Evolutionary conservation across 2,113 vertebrate species (phyloP), one percentile per base, ranked within the genome.

Genomic region (Thalassoma bifasciatum): DNA sequence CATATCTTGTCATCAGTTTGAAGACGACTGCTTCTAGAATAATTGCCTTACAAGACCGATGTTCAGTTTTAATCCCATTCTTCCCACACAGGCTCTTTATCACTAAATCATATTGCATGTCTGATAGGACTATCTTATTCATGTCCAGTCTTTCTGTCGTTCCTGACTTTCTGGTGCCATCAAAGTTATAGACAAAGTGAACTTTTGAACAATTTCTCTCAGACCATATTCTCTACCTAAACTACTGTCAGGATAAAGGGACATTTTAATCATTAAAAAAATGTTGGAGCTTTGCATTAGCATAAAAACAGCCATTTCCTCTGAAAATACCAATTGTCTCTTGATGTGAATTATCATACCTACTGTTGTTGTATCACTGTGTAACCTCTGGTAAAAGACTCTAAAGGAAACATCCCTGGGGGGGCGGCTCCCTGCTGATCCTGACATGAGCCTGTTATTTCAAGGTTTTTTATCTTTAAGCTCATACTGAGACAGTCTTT

Each of bases 1-100:
- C 62, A 66, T 72, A 81, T 78, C 74, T 72, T 71, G 79, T 83
- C 66, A 66, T 26, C 61, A 40, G 66, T 85, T 58, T 72, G 84
- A 82, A 5, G 10, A 79, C 75, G 83, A 40, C 77, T 88, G 80
- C 71, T 85, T 69, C 70, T 17, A 42, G 71, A 59, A 78, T 82
- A 81, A 87, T 85, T 89, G 87, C 79, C 82, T 82, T 85, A 47
- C 67, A 75, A 77, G 47, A 38, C 44, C 5, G 13, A 11, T 75
- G 61, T 76, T 64, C 53, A 21, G 50, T 26, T 11, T 66, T n/a
- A n/a, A n/a, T n/a, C 51, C 21, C 65, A 30, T 38, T 51, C 44
- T 46, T 5, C 44, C 17, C n/a, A n/a, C n/a, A n/a, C n/a, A n/a
- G n/a, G n/a, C n/a, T n/a, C n/a, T 34, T 17, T 44, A 34, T 30